Evolutionary conservation across 2,888 invertebrate genomes (phyloP).

Genomic region (Disparrhopalites patrizii): DNA sequence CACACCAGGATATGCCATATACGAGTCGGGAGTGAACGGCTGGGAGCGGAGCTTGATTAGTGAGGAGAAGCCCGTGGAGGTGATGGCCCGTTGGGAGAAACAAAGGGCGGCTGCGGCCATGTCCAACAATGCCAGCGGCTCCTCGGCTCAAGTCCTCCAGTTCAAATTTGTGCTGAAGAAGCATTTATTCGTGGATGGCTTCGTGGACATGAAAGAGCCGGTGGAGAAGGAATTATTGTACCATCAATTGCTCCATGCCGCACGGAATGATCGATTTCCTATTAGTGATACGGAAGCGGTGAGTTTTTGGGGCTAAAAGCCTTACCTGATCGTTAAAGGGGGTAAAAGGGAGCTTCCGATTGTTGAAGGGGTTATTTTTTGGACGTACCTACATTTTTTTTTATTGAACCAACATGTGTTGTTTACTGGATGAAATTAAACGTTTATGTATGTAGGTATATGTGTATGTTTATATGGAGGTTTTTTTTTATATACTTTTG

Average conservation of each 20-base stretch:
- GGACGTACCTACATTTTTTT: no score
- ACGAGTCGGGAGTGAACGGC: conserved; percentile 81
- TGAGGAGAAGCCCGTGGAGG: conserved; percentile 87
- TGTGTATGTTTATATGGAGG: conserved; percentile 9
- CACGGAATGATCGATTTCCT: conserved; percentile 81
- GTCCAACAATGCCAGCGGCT: conserved; percentile 13
- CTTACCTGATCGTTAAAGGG: no score
- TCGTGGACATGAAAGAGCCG: conserved; percentile 72
- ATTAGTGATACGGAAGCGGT: conserved; percentile 92
- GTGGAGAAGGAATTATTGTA: conserved; percentile 91
- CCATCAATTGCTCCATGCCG: conserved; percentile 86
- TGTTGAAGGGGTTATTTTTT: no score
- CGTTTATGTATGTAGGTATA: background rate
- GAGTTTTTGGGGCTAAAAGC: no score
- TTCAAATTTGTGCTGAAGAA: conserved; percentile 60
- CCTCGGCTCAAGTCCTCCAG: conserved; percentile 18
- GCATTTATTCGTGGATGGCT: conserved; percentile 75
- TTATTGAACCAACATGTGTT: background rate
- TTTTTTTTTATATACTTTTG: conserved; percentile 18
- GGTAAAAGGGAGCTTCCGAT: no score
- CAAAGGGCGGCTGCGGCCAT: conserved; percentile 67
- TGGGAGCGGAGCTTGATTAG: conserved; percentile 70
- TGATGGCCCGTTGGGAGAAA: conserved; percentile 92
- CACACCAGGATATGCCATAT: conserved; percentile 79
- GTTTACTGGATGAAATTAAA: background rate